These are phyloP conservation scores for Microctenopoma stevenorrisi DNA, from an alignment of 2,797 vertebrate species.

Conservation along the genomic window DNA sequence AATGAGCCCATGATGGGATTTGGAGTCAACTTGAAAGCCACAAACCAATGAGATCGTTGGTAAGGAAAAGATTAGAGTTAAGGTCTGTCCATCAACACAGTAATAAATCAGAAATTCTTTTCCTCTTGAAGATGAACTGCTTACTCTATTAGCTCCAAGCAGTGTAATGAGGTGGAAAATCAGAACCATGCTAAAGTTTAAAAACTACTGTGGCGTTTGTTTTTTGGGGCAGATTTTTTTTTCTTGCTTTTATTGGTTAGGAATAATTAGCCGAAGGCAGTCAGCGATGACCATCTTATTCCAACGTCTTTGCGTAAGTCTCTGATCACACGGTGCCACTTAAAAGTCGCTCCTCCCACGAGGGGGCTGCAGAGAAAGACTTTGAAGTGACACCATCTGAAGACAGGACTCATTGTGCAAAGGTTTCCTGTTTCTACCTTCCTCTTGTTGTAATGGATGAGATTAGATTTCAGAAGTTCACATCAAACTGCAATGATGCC, in stretches of 20 bases:
- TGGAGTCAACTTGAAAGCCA: slow-evolving; percentile 39
- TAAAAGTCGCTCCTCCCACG: slow-evolving; percentile 22
- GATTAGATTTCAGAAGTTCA: slow-evolving; percentile 42
- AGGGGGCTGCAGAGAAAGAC: not conserved
- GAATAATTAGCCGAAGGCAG: slow-evolving; percentile 38
- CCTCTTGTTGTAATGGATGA: slow-evolving; percentile 24
- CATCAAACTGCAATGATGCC: slow-evolving; percentile 30
- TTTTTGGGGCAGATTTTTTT: not conserved
- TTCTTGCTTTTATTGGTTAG: slow-evolving; percentile 22
- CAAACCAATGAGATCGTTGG: slow-evolving; percentile 23
- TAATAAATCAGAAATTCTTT: slow-evolving; percentile 54
- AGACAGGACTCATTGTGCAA: slow-evolving; percentile 16
- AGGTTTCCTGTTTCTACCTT: slow-evolving; percentile 22
- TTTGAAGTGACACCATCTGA: slow-evolving; percentile 12
- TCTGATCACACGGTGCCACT: slow-evolving; percentile 22
- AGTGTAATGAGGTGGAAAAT: slow-evolving; percentile 74
- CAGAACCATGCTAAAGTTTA: slow-evolving; percentile 48
- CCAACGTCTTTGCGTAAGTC: slow-evolving; percentile 22
- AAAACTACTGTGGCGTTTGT: not conserved
- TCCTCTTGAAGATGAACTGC: slow-evolving; percentile 44
- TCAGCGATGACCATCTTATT: slow-evolving; percentile 34
- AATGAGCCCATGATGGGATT: slow-evolving; percentile 16
- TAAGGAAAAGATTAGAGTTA: slow-evolving; percentile 45
- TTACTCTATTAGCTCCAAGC: slow-evolving; percentile 37
- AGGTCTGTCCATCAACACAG: slow-evolving; percentile 57